Percentiles rank a stretch among this genome's conserved stretches.
Conservation (phyloP, 2,888 invertebrate genomes). For the Aethes cnicana region DNA sequence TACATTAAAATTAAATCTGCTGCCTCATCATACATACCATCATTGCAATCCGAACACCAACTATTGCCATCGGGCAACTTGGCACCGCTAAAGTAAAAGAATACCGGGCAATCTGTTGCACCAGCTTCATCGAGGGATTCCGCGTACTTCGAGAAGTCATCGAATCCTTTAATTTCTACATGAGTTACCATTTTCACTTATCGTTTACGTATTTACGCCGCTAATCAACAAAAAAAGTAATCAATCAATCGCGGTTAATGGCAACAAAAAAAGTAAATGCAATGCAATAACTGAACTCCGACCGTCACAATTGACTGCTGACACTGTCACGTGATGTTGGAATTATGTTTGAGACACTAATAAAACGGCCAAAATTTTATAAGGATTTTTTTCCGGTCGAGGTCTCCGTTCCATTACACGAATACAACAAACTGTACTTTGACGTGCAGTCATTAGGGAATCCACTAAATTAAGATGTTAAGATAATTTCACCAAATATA, state of each 20-base stretch:
- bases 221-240: too few relatives aligned
- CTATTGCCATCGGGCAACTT: slow-evolving; percentile 86
- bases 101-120: slow-evolving; percentile 53
- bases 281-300: too few relatives aligned
- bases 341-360: not conserved
- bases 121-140: slow-evolving; percentile 71
- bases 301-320: not conserved
- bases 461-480: too few relatives aligned
- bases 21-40: slow-evolving; percentile 84
- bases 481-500: too few relatives aligned
- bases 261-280: too few relatives aligned
- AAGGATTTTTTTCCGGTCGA: not conserved
- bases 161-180: slow-evolving; percentile 81
- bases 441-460: too few relatives aligned
- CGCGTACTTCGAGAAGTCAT: slow-evolving; percentile 82
- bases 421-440: too few relatives aligned
- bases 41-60: slow-evolving; percentile 95
- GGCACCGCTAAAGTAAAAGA: slow-evolving; percentile 86
- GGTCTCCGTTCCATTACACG: not conserved
- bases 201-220: too few relatives aligned
- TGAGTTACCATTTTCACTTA: slow-evolving; percentile 50
- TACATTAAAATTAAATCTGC: too few relatives aligned
- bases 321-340: not conserved
- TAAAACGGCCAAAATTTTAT: not conserved
- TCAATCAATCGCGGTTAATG: too few relatives aligned